These are phyloP conservation scores for Sphyrna mokarran DNA, from an alignment of 2,113 vertebrate genomes.

Conservation along the genomic window DNA sequence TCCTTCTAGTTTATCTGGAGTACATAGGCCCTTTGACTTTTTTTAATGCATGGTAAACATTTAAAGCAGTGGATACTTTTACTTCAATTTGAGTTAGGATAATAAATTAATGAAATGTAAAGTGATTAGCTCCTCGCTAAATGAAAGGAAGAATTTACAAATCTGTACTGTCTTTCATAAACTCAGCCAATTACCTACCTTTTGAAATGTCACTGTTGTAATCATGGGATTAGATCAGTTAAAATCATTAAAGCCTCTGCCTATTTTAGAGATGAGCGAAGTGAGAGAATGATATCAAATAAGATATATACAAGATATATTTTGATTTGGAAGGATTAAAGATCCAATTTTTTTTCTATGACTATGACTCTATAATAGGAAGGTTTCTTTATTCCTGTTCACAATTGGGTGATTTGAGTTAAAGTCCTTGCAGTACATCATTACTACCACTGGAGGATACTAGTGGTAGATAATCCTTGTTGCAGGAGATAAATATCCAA, in stretches of 20 bases:
- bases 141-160: not conserved
- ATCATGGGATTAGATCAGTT: no score
- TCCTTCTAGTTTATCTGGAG: not conserved
- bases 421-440: not conserved
- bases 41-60: not conserved
- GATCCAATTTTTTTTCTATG: not conserved
- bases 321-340: not conserved
- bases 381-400: no score
- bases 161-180: no score
- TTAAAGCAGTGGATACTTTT: not conserved
- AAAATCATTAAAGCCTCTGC: not conserved
- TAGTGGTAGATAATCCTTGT: not conserved
- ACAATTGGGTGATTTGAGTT: not conserved
- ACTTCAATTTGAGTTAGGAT: not conserved
- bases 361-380: no score
- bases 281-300: not conserved
- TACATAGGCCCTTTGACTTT: not conserved
- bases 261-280: not conserved
- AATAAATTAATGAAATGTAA: not conserved
- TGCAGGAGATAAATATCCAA: not conserved
- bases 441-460: conserved; percentile 16
- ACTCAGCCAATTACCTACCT: no score
- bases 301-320: not conserved
- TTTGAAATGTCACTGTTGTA: no score
- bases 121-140: not conserved